Base-by-base conservation (phyloP, 2,797 vertebrate genomes). In the Selene dorsalis region DNA sequence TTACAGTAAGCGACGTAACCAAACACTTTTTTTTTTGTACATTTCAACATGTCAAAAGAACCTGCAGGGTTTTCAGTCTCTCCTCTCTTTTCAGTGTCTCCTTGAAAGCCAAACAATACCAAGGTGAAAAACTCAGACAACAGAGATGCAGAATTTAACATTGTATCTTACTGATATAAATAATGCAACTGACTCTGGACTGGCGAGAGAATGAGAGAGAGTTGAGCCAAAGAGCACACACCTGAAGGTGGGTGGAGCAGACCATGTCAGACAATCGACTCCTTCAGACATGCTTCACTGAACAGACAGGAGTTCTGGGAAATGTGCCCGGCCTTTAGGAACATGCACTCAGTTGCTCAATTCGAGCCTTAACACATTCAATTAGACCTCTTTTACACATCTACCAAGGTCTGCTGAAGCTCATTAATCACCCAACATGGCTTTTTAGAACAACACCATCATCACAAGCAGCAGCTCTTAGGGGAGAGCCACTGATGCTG, bases 1-100 rank as follows among this genome's bases (percentile, higher is more conserved):
- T 97, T 96, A 96, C 96, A 96, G 95, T 95, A 94, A 96, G 94
- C 94, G 91, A 96, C 93, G 91, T 94, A 93, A 95, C 94, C 94
- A 93, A 96, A 95, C 92, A 90, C 90, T 92, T 87, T 71, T 52
- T 89, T 81, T 83, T 65, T 85, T 87, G 92, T 89, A 88, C 87
- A 86, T 86, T 86, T 91, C 72, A 76, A 73, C 80, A 85, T 64
- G 77, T 87, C 69, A 69, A 66, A 79, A 65, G 65, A 75, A 72
- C 52, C 75, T 82, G 80, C 81, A 78, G 72, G 57, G 77, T 64
- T 26, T 41, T 83, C 69, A 30, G 56, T 74, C 76, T 73, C 52
- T 63, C 63, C 75, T 59, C 62, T 74, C 17, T 17, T 81, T 69
- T 82, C 62, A 63, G 79, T 60, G 65, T 75, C 20, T 78, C 69